phyloP scores from a whole-genome alignment of 1,140 invertebrate genomes.

The Dolichoris vasculosae region DNA sequence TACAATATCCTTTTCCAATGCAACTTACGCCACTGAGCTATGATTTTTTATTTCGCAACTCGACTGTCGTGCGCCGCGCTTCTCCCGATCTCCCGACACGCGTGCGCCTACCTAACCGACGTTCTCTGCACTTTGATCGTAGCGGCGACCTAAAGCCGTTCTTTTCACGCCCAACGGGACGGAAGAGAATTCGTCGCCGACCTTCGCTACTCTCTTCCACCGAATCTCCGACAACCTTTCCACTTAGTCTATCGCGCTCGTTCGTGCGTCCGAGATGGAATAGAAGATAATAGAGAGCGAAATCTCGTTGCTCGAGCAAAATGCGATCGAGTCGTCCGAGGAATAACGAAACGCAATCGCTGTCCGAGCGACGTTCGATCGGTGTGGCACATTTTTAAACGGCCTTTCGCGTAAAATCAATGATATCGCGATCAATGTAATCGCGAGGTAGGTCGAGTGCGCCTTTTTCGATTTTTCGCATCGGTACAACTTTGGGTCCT shows the following conservation, averaged over 20 bases:
- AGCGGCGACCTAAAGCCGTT: too few relatives aligned
- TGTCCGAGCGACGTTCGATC: constrained; percentile 61
- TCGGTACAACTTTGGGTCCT: not conserved
- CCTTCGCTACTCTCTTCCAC: constrained; percentile 56
- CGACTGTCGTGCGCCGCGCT: not conserved
- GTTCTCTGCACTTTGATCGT: too few relatives aligned
- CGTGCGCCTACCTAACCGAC: not conserved
- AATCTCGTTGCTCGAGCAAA: too few relatives aligned
- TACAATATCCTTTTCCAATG: constrained; percentile 93
- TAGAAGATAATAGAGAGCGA: too few relatives aligned
- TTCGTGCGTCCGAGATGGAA: constrained; percentile 26
- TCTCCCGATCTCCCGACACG: not conserved
- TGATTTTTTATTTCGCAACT: not conserved
- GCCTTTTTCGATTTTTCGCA: not conserved
- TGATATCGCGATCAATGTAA: constrained; percentile 71
- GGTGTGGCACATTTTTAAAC: constrained; percentile 70
- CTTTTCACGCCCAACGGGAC: constrained; percentile 65
- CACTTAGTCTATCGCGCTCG: too few relatives aligned
- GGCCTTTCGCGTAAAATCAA: constrained; percentile 75
- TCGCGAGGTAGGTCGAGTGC: constrained; percentile 64
- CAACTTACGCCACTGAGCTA: not conserved
- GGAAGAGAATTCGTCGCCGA: constrained; percentile 63
- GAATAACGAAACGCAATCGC: constrained; percentile 58
- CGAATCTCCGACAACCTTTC: too few relatives aligned
- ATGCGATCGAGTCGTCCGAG: not conserved